Percentiles rank a stretch among this genome's conserved stretches.
Evolutionary conservation across 2,113 vertebrate species (phyloP).

Genomic region (Axis porcinus): DNA sequence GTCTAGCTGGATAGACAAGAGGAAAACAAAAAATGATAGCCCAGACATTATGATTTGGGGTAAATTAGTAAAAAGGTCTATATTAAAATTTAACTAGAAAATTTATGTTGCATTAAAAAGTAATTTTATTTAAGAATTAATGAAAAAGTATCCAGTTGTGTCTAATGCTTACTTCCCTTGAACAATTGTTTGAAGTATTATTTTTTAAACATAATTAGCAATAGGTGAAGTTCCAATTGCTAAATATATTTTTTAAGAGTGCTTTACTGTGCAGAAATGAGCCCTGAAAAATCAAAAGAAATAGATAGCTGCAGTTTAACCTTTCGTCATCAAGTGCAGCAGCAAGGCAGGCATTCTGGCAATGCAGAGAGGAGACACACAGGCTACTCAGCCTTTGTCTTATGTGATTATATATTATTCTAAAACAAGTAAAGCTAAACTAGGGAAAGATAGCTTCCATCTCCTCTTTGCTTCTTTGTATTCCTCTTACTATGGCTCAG

Average conservation of each 20-base stretch:
- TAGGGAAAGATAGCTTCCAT: neutral
- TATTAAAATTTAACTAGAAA: constrained; percentile 37
- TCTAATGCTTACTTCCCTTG: neutral
- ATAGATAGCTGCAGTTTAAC: neutral
- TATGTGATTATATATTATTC: neutral
- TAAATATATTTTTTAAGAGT: neutral
- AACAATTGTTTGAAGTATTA: neutral
- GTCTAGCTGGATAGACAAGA: neutral
- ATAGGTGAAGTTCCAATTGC: neutral
- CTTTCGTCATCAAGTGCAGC: fast-evolving
- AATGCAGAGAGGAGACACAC: neutral
- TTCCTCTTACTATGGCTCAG: neutral
- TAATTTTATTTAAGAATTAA: constrained; percentile 23
- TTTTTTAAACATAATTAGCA: neutral
- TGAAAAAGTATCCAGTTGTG: neutral
- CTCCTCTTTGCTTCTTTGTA: neutral
- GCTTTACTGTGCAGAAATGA: neutral
- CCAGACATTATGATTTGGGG: neutral
- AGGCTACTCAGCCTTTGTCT: neutral
- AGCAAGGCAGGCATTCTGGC: neutral
- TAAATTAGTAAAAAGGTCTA: neutral
- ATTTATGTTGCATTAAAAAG: constrained; percentile 11
- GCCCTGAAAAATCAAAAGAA: neutral
- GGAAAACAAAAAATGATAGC: neutral
- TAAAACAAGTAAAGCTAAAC: neutral